Conservation (phyloP, 2,797 vertebrate genomes). For the Morelia viridis region DNA sequence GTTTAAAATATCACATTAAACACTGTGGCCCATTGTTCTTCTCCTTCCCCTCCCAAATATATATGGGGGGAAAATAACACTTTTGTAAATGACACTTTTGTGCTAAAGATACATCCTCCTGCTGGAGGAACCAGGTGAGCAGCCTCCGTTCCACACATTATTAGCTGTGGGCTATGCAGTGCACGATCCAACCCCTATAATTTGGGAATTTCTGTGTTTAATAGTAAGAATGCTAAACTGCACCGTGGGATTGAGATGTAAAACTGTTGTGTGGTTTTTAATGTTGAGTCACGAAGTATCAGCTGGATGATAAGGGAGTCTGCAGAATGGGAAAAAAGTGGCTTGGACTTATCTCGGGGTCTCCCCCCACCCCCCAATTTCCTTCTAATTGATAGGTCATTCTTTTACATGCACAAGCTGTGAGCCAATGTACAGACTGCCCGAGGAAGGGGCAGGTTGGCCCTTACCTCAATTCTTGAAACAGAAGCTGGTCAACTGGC, state of each 20-base stretch:
- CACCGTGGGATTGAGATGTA: not conserved
- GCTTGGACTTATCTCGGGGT: not conserved
- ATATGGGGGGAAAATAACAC: slow-evolving; percentile 62
- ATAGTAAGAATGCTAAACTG: slow-evolving; percentile 49
- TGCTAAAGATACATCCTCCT: slow-evolving; percentile 75
- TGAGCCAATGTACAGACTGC: too few species aligned
- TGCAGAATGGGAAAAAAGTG: not conserved
- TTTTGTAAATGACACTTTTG: slow-evolving; percentile 57
- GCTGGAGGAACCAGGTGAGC: slow-evolving; percentile 67
- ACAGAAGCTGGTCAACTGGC: too few species aligned
- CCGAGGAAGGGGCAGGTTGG: too few species aligned
- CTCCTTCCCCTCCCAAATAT: slow-evolving; percentile 10
- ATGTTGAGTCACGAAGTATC: too few species aligned
- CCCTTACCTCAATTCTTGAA: too few species aligned
- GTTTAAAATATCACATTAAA: slow-evolving; percentile 46
- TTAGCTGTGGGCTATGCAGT: slow-evolving; percentile 69
- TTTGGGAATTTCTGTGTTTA: slow-evolving; percentile 74
- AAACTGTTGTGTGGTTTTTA: not conserved
- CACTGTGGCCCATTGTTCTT: slow-evolving; percentile 52
- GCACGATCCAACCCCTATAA: slow-evolving; percentile 71
- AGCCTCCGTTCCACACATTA: slow-evolving; percentile 73
- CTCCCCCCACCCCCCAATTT: not conserved
- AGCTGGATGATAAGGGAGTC: too few species aligned
- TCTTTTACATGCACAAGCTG: too few species aligned
- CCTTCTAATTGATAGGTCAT: not conserved